Percentiles rank a stretch among this genome's conserved stretches.
Evolutionary conservation across 1,140 invertebrate species (phyloP).

Genomic region (Colletes latitarsis): DNA sequence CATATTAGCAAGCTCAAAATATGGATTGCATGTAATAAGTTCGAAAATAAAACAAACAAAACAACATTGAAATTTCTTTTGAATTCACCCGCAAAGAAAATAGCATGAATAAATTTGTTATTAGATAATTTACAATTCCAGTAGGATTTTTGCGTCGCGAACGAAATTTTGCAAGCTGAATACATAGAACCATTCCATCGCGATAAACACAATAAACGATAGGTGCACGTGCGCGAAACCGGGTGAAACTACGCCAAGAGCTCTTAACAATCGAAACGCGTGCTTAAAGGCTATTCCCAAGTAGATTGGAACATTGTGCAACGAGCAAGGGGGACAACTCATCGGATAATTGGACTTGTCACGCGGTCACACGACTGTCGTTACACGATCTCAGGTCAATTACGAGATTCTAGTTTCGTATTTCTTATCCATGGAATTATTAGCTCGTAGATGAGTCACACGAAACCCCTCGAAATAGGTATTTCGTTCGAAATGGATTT

Average conservation of each 20-base stretch:
- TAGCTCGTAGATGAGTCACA: not conserved
- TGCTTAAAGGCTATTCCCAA: slow-evolving; percentile 43
- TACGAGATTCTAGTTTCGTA: slow-evolving; percentile 33
- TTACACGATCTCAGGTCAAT: slow-evolving; percentile 52
- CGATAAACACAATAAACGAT: slow-evolving; percentile 24
- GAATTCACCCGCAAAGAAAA: no score
- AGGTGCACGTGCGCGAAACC: slow-evolving; percentile 14
- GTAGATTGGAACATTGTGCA: slow-evolving; percentile 62
- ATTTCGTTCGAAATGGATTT: not conserved
- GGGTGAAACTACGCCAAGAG: slow-evolving; percentile 6
- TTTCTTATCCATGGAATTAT: slow-evolving; percentile 26
- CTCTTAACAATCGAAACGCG: slow-evolving; percentile 46
- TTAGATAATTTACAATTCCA: no score
- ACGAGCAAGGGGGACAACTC: slow-evolving; percentile 36
- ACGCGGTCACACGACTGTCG: slow-evolving; percentile 42
- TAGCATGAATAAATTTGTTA: no score
- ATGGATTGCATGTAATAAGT: no score
- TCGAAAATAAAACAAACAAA: no score
- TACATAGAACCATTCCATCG: not conserved
- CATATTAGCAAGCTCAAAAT: no score
- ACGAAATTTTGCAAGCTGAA: not conserved
- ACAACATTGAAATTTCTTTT: no score
- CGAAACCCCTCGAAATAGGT: not conserved
- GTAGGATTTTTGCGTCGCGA: not conserved
- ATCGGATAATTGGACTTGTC: slow-evolving; percentile 60